Evolutionary conservation across 2,113 vertebrate genomes (phyloP).

Genomic region (Etheostoma spectabile): DNA sequence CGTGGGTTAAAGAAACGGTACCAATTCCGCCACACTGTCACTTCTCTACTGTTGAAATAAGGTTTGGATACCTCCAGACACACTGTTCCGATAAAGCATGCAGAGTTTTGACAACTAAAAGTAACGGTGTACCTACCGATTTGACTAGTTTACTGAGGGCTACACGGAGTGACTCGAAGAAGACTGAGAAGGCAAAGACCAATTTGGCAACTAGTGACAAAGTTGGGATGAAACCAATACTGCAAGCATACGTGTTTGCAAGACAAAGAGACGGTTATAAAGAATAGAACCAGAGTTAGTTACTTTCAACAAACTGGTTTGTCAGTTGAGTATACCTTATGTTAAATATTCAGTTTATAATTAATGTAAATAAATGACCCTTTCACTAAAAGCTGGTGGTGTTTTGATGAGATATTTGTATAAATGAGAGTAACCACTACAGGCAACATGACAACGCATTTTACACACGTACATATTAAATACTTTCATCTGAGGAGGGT

Average conservation of each 20-base stretch:
- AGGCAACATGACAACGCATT: slow-evolving; percentile 69
- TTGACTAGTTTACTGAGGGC: slow-evolving; percentile 21
- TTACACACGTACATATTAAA: slow-evolving; percentile 72
- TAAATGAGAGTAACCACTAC: slow-evolving; percentile 61
- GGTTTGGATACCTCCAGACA: slow-evolving; percentile 36
- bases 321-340: slow-evolving; percentile 33
- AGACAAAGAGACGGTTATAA: slow-evolving; percentile 40
- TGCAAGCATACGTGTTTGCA: slow-evolving; percentile 45
- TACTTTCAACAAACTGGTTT: slow-evolving; percentile 36
- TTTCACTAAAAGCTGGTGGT: slow-evolving; percentile 57
- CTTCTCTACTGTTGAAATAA: slow-evolving; percentile 29
- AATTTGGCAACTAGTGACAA: slow-evolving; percentile 12
- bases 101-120: slow-evolving; percentile 38
- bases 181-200: slow-evolving; percentile 7
- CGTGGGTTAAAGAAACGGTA: slow-evolving; percentile 19
- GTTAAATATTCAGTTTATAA: slow-evolving; percentile 46
- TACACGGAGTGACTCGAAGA: slow-evolving; percentile 16
- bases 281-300: slow-evolving; percentile 29
- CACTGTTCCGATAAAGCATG: slow-evolving; percentile 58
- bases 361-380: slow-evolving; percentile 33
- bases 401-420: slow-evolving; percentile 53
- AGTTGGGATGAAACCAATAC: slow-evolving; percentile 16
- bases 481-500: slow-evolving; percentile 62
- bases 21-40: slow-evolving; percentile 33
- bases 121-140: slow-evolving; percentile 19